A percentile compares a stretch with the other conserved stretches of the same genome.
phyloP scores from a whole-genome alignment of 2,797 vertebrate genomes.

The Ptychobarbus kaznakovi region DNA sequence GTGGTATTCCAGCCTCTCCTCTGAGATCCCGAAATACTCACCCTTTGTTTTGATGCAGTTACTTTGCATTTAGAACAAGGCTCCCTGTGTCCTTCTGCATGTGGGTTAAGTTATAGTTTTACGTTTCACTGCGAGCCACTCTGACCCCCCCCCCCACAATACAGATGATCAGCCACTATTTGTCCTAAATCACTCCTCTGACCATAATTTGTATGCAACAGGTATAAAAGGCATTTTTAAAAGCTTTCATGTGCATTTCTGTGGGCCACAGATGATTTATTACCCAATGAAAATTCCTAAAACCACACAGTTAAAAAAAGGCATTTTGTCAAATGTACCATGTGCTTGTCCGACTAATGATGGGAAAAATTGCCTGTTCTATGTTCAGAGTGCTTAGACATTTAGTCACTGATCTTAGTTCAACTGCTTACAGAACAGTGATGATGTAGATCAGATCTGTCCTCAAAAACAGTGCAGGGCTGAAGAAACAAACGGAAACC shows the following conservation, averaged over 20 bases:
- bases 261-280: slow-evolving; percentile 58
- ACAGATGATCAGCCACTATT: neutral
- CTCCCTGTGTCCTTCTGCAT: slow-evolving; percentile 13
- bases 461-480: slow-evolving; percentile 7
- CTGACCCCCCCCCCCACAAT: slow-evolving; percentile 35
- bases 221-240: slow-evolving; percentile 47
- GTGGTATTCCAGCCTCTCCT: slow-evolving; percentile 30
- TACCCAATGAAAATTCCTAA: slow-evolving; percentile 53
- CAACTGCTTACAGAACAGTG: slow-evolving; percentile 29
- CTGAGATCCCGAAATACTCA: slow-evolving; percentile 40
- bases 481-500: slow-evolving; percentile 18
- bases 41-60: slow-evolving; percentile 46
- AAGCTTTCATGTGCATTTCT: slow-evolving; percentile 47
- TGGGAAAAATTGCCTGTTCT: slow-evolving; percentile 51
- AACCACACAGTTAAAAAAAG: slow-evolving; percentile 37
- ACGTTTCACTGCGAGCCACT: slow-evolving; percentile 21
- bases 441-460: slow-evolving; percentile 17
- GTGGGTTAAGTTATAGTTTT: slow-evolving; percentile 12
- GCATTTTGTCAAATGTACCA: slow-evolving; percentile 42
- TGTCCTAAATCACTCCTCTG: slow-evolving; percentile 39
- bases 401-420: slow-evolving; percentile 47
- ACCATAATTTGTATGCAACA: slow-evolving; percentile 27
- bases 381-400: slow-evolving; percentile 46
- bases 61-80: slow-evolving; percentile 16
- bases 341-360: slow-evolving; percentile 52